Conservation (phyloP, 2,797 vertebrate species). For the Aplochiton taeniatus region DNA sequence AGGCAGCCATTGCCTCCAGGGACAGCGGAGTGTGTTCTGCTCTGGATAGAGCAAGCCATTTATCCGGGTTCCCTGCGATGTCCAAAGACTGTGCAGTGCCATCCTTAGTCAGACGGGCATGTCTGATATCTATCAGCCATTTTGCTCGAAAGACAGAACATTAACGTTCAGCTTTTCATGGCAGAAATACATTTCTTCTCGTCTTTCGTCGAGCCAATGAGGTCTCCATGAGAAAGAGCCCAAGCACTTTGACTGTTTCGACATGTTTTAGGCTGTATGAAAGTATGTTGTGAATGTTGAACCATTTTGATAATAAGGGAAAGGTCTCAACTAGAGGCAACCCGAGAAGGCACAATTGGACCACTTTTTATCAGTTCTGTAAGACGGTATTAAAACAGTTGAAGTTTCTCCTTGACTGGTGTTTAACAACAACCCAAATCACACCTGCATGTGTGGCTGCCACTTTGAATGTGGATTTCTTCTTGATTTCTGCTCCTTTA, state of each 20-base stretch:
- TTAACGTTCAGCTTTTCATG: conserved; percentile 75
- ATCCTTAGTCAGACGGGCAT: conserved; percentile 66
- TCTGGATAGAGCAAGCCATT: conserved; percentile 72
- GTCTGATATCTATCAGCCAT: conserved; percentile 72
- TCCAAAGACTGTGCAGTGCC: conserved; percentile 87
- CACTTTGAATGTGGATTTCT: conserved; percentile 20
- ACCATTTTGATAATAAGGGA: conserved; percentile 62
- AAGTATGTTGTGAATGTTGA: conserved; percentile 46
- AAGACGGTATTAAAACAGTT: conserved; percentile 23
- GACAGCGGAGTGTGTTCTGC: conserved; percentile 77
- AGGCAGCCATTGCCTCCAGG: conserved; percentile 70
- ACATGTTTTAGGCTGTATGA: conserved; percentile 47
- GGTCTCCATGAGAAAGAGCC: conserved; percentile 71
- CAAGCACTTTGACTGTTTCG: conserved; percentile 68
- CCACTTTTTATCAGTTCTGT: conserved; percentile 26
- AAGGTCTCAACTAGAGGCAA: conserved; percentile 45
- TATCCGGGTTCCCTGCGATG: conserved; percentile 73
- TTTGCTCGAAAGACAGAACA: conserved; percentile 70
- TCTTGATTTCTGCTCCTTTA: conserved; percentile 26
- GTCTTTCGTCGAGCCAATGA: conserved; percentile 83
- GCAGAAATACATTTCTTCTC: conserved; percentile 77
- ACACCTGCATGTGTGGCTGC: conserved; percentile 38
- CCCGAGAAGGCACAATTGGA: conserved; percentile 39
- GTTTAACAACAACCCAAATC: conserved; percentile 19
- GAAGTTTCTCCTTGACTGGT: conserved; percentile 45